Evolutionary conservation across 2,797 vertebrate genomes (phyloP).

Genomic region (Avahi laniger): DNA sequence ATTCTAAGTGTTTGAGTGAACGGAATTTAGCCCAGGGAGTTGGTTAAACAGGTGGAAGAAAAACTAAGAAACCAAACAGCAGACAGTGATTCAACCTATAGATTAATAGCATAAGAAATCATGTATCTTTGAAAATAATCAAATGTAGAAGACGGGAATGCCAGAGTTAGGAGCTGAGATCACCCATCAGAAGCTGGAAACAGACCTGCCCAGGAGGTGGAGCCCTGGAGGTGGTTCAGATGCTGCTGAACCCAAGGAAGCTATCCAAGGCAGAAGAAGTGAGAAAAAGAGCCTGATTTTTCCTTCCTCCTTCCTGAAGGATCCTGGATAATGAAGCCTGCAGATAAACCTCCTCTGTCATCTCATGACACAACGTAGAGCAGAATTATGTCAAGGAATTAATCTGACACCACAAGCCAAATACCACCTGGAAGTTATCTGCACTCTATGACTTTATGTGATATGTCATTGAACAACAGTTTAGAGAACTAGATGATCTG

Average conservation of each 20-base stretch:
- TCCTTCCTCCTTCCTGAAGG: not conserved
- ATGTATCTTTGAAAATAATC: not conserved
- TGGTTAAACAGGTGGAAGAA: slow-evolving; percentile 22
- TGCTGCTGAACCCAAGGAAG: rapidly evolving
- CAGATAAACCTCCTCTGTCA: not conserved
- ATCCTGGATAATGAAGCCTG: not conserved
- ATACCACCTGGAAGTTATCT: not conserved
- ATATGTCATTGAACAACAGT: not conserved
- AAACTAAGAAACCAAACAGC: slow-evolving; percentile 2
- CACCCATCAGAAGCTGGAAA: not conserved
- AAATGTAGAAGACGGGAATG: not conserved
- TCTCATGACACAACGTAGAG: rapidly evolving
- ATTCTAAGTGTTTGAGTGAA: slow-evolving; percentile 30
- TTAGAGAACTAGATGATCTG: not conserved
- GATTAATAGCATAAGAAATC: not conserved
- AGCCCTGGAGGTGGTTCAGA: not conserved
- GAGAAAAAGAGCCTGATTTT: not conserved
- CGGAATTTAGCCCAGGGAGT: slow-evolving; percentile 1
- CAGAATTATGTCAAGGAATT: not conserved
- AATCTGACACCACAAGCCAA: not conserved
- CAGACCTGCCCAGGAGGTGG: not conserved
- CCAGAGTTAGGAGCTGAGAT: not conserved
- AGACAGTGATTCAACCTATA: not conserved
- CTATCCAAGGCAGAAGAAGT: no score
- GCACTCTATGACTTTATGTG: not conserved